Evolutionary conservation across 2,888 invertebrate genomes (phyloP), one percentile per base, ranked within the genome.

Genomic region (Aromia moschata): DNA sequence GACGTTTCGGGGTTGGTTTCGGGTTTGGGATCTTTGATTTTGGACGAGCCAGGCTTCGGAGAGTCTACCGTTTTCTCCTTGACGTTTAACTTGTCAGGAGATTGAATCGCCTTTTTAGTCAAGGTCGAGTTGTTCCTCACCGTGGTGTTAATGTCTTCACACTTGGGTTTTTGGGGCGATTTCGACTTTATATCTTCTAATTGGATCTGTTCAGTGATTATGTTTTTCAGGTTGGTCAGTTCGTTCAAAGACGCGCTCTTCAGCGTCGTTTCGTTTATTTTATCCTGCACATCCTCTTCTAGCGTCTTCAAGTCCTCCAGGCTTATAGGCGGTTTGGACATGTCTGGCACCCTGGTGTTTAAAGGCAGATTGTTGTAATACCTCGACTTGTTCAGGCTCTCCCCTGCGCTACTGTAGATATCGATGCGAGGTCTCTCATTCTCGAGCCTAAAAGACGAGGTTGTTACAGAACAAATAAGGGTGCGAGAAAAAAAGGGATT

Each of bases 161-260:
- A 30, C 10, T 11, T 25, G 1, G 18, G 15, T 5, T 37, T 58
- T n/a, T 33, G 18, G 5, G 62, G 47, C 2, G 53, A 43, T 38
- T 51, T 44, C 2, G 45, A 58, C 45, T 62, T 64, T 11, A 66
- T 54, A 12, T 69, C 60, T 52, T 69, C 70, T 14, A 84, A 73
- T n/a, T 62, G 54, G 5, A 71, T 56, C 73, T 85, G 84, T 11
- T 81, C 80, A 9, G 83, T 78, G 47, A 86, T 81, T 74, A 83
- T 82, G 17, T 80, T 77, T 64, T 83, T 77, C 33, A 85, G 71
- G 64, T 80, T 82, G 37, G 83, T 80, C 41, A 85, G 74, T 36
- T 84, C 83, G 49, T 80, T 77, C 37, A 85, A 82, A 60, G 84
- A 83, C 52, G 84, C 83, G 69, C 83, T 82, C 25, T 12, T 25